These are phyloP conservation scores for Battus philenor DNA, from an alignment of 1,140 invertebrate genomes.

Conservation along the genomic window DNA sequence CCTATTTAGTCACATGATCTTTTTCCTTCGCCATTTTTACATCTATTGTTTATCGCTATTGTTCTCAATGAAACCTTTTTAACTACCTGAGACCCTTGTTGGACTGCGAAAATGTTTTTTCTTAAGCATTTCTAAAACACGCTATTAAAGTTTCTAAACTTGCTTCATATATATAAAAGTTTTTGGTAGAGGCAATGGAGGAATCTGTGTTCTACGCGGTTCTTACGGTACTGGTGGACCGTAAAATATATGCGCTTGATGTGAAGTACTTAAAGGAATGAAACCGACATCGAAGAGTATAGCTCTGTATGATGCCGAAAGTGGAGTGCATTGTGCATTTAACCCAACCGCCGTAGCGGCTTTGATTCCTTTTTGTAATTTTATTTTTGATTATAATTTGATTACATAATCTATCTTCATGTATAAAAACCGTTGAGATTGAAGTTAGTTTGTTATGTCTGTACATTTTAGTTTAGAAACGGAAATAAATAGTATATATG, in stretches of 20 bases:
- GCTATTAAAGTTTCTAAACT: constrained; percentile 32
- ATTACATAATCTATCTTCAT: too few species aligned
- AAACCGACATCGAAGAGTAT: constrained; percentile 40
- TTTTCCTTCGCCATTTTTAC: too few species aligned
- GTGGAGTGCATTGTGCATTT: constrained; percentile 56
- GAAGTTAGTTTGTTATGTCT: too few species aligned
- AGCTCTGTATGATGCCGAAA: constrained; percentile 50
- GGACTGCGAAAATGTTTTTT: constrained; percentile 39
- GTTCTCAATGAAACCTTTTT: too few species aligned
- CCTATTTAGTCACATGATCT: too few species aligned
- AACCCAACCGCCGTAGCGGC: constrained; percentile 53
- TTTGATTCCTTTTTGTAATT: constrained; percentile 66
- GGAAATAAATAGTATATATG: too few species aligned
- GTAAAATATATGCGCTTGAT: constrained; percentile 40
- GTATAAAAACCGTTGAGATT: too few species aligned
- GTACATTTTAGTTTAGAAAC: too few species aligned
- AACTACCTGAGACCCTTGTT: too few species aligned
- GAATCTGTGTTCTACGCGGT: constrained; percentile 62
- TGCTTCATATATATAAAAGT: constrained; percentile 30
- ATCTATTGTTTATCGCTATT: too few species aligned
- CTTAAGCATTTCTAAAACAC: constrained; percentile 43
- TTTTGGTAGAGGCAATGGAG: too few species aligned
- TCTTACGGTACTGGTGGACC: constrained; percentile 25
- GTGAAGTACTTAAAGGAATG: constrained; percentile 54
- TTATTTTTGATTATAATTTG: too few species aligned